phyloP scores from a whole-genome alignment of 2,113 vertebrate genomes.

The Sander vitreus region DNA sequence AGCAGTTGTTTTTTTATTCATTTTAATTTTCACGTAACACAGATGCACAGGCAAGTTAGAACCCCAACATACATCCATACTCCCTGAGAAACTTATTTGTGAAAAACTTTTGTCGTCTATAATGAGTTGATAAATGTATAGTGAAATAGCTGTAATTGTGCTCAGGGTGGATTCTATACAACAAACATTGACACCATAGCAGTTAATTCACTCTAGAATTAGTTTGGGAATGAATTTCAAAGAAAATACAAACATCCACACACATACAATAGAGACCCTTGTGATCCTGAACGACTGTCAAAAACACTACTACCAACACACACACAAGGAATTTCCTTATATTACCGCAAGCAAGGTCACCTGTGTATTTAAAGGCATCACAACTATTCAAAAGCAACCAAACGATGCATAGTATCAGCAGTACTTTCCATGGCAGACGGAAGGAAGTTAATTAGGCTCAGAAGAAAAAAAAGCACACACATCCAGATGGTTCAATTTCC shows the following conservation, averaged over 20 bases:
- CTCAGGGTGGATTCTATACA: neutral
- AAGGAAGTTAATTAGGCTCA: conserved; percentile 14
- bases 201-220: neutral
- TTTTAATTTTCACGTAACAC: fast-evolving
- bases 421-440: neutral
- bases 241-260: neutral
- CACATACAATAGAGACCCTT: neutral
- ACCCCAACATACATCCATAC: fast-evolving
- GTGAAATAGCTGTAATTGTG: neutral
- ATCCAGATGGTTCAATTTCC: neutral
- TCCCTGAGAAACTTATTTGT: neutral
- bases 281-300: neutral
- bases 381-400: conserved; percentile 2
- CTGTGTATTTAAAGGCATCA: neutral
- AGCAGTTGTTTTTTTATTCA: neutral
- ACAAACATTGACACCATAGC: neutral
- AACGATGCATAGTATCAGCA: neutral
- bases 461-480: conserved; percentile 2
- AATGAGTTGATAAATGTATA: neutral
- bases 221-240: neutral
- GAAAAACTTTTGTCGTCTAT: neutral
- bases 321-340: neutral
- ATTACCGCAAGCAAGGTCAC: neutral
- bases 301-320: neutral
- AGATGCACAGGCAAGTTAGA: neutral